These are phyloP conservation scores for Parnassius apollo DNA, from an alignment of 2,888 invertebrate species.

Conservation along the genomic window DNA sequence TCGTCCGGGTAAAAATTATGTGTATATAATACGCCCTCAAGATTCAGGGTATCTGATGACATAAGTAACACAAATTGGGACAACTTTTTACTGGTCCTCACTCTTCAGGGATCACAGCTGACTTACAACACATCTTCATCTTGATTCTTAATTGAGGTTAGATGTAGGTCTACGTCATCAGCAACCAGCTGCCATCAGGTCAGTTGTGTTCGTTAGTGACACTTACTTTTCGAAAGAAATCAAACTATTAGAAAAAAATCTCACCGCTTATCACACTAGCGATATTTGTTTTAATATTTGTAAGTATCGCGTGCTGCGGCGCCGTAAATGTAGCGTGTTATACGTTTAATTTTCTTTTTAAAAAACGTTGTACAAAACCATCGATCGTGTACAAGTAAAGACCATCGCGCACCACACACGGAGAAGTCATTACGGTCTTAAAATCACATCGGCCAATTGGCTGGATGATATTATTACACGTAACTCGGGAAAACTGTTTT, in stretches of 20 bases:
- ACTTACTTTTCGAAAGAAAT: too few species aligned
- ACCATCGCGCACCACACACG: slow-evolving; percentile 40
- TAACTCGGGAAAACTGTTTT: slow-evolving; percentile 42
- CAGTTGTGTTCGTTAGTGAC: too few species aligned
- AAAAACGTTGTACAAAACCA: slow-evolving; percentile 38
- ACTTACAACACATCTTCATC: too few species aligned
- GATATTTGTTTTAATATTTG: slow-evolving; percentile 37
- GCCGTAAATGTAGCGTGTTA: slow-evolving; percentile 37
- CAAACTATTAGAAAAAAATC: neutral
- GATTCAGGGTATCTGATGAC: too few species aligned
- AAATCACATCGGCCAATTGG: slow-evolving; percentile 47
- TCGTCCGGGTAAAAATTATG: too few species aligned
- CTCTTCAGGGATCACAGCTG: too few species aligned
- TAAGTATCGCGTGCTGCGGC: slow-evolving; percentile 39
- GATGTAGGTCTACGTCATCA: too few species aligned
- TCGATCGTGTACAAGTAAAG: slow-evolving; percentile 37
- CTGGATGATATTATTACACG: slow-evolving; percentile 56
- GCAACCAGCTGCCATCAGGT: too few species aligned
- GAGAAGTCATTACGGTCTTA: slow-evolving; percentile 37
- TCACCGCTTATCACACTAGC: neutral
- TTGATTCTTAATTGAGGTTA: too few species aligned
- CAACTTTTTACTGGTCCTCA: too few species aligned
- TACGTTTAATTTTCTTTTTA: slow-evolving; percentile 39
- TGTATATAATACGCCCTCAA: too few species aligned
- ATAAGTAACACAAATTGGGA: too few species aligned